Percentiles rank a stretch among this genome's conserved stretches.
phyloP scores from a whole-genome alignment of 2,797 vertebrate genomes.

The Ptychadena robeensis region DNA sequence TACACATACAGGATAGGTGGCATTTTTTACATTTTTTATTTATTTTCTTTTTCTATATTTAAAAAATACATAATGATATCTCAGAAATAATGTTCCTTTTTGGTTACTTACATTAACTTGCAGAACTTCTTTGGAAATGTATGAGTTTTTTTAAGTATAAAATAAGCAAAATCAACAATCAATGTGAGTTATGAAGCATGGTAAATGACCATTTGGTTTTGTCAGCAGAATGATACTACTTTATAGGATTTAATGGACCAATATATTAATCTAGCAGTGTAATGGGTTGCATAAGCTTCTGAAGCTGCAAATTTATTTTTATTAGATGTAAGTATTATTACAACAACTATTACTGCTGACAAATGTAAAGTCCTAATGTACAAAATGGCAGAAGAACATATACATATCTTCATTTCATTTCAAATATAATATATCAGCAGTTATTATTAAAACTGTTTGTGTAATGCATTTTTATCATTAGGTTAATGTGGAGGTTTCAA shows the following conservation, averaged over 20 bases:
- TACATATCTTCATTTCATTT: neutral
- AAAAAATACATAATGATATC: too few species aligned
- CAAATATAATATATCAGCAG: neutral
- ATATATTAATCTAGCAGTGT: slow-evolving; percentile 36
- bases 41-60: too few species aligned
- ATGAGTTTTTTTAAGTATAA: slow-evolving; percentile 29
- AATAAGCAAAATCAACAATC: slow-evolving; percentile 30
- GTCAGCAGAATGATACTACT: slow-evolving; percentile 42
- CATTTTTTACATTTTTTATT: too few species aligned
- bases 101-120: neutral
- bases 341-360: slow-evolving; percentile 18
- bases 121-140: neutral
- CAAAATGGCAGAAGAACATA: neutral
- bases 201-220: slow-evolving; percentile 40
- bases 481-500: slow-evolving; percentile 34
- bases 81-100: neutral
- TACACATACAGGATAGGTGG: too few species aligned
- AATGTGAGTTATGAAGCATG: slow-evolving; percentile 40
- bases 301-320: slow-evolving; percentile 24
- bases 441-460: neutral
- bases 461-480: slow-evolving; percentile 44
- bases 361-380: neutral
- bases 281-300: slow-evolving; percentile 24
- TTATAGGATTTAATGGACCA: slow-evolving; percentile 46
- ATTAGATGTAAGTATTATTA: slow-evolving; percentile 20